A percentile compares a stretch with the other conserved stretches of the same genome.
phyloP scores from a whole-genome alignment of 2,888 invertebrate genomes.

The Oscheius sp. region DNA sequence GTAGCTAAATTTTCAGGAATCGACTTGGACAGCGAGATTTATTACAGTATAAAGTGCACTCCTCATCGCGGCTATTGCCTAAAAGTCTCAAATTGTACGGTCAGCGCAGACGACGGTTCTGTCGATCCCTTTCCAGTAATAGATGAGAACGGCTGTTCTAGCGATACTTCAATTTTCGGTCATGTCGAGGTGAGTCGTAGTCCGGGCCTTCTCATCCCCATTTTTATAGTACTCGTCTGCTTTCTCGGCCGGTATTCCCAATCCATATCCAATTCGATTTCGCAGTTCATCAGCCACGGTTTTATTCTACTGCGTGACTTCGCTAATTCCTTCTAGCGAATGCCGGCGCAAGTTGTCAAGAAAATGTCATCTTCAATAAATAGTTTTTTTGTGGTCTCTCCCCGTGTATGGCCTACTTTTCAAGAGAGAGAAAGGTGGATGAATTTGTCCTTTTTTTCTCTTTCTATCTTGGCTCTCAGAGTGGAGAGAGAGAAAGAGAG shows the following conservation, averaged over 20 bases:
- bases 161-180: constrained; percentile 62
- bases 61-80: constrained; percentile 59
- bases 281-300: constrained; percentile 60
- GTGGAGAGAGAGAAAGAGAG: neutral
- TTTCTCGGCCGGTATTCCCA: constrained; percentile 66
- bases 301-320: constrained; percentile 62
- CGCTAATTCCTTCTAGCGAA: constrained; percentile 41
- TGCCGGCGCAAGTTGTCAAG: constrained; percentile 8
- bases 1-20: constrained; percentile 43
- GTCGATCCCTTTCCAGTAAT: constrained; percentile 61
- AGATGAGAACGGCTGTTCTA: constrained; percentile 62
- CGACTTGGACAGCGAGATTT: constrained; percentile 60
- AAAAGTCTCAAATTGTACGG: constrained; percentile 64
- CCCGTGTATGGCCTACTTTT: constrained; percentile 18
- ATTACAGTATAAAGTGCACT: constrained; percentile 64
- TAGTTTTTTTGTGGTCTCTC: neutral
- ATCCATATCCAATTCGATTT: constrained; percentile 67
- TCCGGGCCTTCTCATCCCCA: neutral
- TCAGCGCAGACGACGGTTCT: constrained; percentile 43
- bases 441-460: too few relatives aligned
- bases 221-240: constrained; percentile 60
- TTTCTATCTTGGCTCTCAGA: neutral
- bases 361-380: constrained; percentile 12
- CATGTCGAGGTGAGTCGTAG: constrained; percentile 58
- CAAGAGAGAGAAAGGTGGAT: too few relatives aligned